Evolutionary conservation across 2,888 invertebrate genomes (phyloP).

Genomic region (Machimus rusticus): DNA sequence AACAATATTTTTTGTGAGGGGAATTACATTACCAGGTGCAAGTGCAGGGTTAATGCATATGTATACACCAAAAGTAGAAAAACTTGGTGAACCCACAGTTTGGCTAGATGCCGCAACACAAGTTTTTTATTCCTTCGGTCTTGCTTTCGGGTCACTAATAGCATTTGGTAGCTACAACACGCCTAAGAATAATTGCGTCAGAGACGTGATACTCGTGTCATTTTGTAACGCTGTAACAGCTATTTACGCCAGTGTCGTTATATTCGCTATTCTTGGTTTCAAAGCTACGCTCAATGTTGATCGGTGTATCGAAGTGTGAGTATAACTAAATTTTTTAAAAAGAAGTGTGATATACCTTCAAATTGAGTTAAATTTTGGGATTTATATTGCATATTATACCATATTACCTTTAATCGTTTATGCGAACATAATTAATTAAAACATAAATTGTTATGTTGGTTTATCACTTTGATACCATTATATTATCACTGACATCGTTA

Average conservation of each 20-base stretch:
- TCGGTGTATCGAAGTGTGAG: slow-evolving; percentile 79
- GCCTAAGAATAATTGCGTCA: slow-evolving; percentile 91
- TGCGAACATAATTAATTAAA: neutral
- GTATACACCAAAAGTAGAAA: slow-evolving; percentile 92
- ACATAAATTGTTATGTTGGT: neutral
- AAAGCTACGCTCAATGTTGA: slow-evolving; percentile 92
- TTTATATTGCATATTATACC: neutral
- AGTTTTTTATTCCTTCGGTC: slow-evolving; percentile 94
- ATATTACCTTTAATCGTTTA: slow-evolving; percentile 46
- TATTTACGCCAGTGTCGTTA: slow-evolving; percentile 92
- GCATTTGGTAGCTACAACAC: slow-evolving; percentile 96
- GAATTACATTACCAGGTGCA: slow-evolving; percentile 87
- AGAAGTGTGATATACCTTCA: neutral
- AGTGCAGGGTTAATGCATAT: slow-evolving; percentile 86
- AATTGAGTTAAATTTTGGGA: neutral
- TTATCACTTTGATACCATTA: neutral
- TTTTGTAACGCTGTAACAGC: slow-evolving; percentile 93
- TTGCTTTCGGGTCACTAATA: slow-evolving; percentile 94
- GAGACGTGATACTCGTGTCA: slow-evolving; percentile 89
- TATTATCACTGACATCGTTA: neutral
- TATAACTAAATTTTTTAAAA: slow-evolving; percentile 50
- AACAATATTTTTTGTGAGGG: slow-evolving; percentile 92
- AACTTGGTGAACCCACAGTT: slow-evolving; percentile 84
- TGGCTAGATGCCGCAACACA: slow-evolving; percentile 98
- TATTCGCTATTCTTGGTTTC: slow-evolving; percentile 94